phyloP scores from a whole-genome alignment of 1,140 invertebrate genomes.

The Andrena cerasifolii region DNA sequence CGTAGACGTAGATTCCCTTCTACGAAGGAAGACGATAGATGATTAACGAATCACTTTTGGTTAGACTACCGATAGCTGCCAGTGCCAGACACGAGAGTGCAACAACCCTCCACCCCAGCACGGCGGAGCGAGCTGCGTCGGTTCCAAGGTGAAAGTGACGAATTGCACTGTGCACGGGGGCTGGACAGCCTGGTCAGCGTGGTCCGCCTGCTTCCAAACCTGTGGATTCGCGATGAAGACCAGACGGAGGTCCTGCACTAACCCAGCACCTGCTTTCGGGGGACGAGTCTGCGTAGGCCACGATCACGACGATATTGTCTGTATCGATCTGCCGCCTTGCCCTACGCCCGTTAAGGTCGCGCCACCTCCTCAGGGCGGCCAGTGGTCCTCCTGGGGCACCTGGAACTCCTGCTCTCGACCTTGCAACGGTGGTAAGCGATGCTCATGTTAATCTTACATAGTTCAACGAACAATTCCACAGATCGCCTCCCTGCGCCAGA shows the following conservation, averaged over 20 bases:
- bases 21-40: neutral
- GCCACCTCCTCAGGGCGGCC: conserved; percentile 86
- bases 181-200: conserved; percentile 94
- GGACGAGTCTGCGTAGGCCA: conserved; percentile 92
- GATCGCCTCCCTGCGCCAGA: too few species aligned
- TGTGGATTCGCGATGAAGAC: conserved; percentile 92
- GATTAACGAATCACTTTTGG: neutral
- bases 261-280: conserved; percentile 91
- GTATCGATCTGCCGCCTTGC: conserved; percentile 90
- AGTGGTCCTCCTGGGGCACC: conserved; percentile 88
- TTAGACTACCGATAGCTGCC: conserved; percentile 85
- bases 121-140: conserved; percentile 87
- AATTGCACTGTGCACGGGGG: conserved; percentile 93
- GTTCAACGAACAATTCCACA: neutral
- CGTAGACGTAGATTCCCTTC: neutral
- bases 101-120: conserved; percentile 91
- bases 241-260: conserved; percentile 89
- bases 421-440: conserved; percentile 83
- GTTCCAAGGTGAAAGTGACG: conserved; percentile 84
- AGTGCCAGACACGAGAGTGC: conserved; percentile 90
- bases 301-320: conserved; percentile 90
- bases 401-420: conserved; percentile 86
- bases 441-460: neutral
- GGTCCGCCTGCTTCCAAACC: conserved; percentile 92
- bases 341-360: conserved; percentile 84